A percentile compares a stretch with the other conserved stretches of the same genome.
Evolutionary conservation across 2,888 invertebrate species (phyloP).

Genomic region (Microplitis manilae): DNA sequence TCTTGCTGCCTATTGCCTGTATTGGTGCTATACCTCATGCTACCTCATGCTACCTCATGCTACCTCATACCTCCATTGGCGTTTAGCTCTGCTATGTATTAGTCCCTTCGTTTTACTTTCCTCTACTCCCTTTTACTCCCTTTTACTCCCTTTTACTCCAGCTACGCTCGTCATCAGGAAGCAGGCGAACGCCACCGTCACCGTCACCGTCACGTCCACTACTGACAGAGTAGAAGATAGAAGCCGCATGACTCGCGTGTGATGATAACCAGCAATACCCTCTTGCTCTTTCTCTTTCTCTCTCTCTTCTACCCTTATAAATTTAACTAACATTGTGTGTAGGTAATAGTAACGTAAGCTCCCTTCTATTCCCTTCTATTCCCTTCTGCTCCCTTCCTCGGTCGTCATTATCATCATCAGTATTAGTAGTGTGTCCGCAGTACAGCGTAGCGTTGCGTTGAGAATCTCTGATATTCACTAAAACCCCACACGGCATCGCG

Average conservation of each 20-base stretch:
- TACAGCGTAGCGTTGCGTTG: too few relatives aligned
- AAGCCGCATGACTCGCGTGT: slow-evolving; percentile 33
- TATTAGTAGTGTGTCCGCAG: too few relatives aligned
- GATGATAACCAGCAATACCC: slow-evolving; percentile 32
- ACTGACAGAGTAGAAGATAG: neutral
- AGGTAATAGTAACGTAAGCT: neutral
- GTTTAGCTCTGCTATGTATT: neutral
- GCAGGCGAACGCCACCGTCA: neutral
- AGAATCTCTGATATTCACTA: too few relatives aligned
- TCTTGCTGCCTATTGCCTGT: neutral
- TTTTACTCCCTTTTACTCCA: too few relatives aligned
- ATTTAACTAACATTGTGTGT: neutral
- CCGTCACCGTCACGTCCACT: neutral
- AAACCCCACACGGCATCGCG: too few relatives aligned
- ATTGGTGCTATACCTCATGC: slow-evolving; percentile 1
- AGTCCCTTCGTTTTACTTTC: neutral
- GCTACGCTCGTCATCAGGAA: slow-evolving; percentile 4
- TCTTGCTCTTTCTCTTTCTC: neutral
- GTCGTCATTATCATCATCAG: too few relatives aligned
- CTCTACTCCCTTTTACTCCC: too few relatives aligned
- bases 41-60: neutral
- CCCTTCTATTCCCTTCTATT: too few relatives aligned
- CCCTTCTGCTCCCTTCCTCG: too few relatives aligned
- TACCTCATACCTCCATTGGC: neutral
- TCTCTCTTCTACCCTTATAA: neutral